Evolutionary conservation across 64 coral and sea anemone genomes (phyloP), one percentile per base, ranked within the genome.

Genomic region (Anthopleura sola): DNA sequence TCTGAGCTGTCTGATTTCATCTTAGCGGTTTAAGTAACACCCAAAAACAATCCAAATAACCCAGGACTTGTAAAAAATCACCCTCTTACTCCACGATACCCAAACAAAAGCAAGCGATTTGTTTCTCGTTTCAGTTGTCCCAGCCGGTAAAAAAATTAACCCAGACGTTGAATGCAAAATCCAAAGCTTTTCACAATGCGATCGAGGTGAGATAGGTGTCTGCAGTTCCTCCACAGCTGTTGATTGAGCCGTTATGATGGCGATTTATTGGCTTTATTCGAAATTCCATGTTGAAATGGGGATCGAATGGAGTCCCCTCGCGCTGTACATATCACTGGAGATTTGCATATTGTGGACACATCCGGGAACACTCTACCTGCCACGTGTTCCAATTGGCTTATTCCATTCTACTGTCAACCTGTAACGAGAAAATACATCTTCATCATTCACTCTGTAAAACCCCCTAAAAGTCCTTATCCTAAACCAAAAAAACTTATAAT

Each of bases 331-430:
- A 31, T 36, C 44, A 24, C 32, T 26, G 6, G 23, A 34, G 5
- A 28, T 83, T 83, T 58, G 50, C 82, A 75, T 86, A 44, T 71
- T 86, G 75, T 91, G 87, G 78, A 88, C 86, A 87, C 94, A 97
- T 97, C 90, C 94, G 94, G 94, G 94, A 93, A 85, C 26, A 53
- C 84, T 19, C 75, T 55, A 71, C 66, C 48, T 95, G 89, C 93
- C 93, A 95, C 93, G 93, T 95, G 93, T 95, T 95, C 86, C 87
- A 90, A 97, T 97, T 97, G 94, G 94, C 76, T 79, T 79, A 79
- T 47, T 47, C 20, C 21, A 44, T 44, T 18, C 36, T 18, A 44
- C 36, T 48, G 19, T 79, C 36, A 48, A n/a, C 5, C 38, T 46
- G 76, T 79, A 79, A 44, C 6, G 26, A 79, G 76, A 79, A 79